Evolutionary conservation across 2,888 invertebrate genomes (phyloP).

Genomic region (Syrphus vitripennis): DNA sequence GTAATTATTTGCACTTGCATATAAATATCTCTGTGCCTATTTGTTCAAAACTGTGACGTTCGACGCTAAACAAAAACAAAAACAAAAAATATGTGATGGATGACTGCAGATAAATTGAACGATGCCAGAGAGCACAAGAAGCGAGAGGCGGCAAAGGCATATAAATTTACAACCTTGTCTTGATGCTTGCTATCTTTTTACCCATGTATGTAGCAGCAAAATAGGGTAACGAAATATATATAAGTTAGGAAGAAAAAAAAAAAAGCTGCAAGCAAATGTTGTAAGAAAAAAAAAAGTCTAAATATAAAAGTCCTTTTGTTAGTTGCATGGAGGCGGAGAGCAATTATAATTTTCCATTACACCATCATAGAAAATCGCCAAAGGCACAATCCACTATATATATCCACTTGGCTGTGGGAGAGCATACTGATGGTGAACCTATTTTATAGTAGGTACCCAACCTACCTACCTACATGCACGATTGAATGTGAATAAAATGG

Average conservation of each 20-base stretch:
- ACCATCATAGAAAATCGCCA: conserved; percentile 52
- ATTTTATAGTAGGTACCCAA: not conserved
- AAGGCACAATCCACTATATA: conserved; percentile 32
- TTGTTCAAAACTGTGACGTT: conserved; percentile 53
- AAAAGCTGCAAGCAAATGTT: conserved; percentile 34
- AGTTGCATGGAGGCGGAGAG: conserved; percentile 54
- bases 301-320: conserved; percentile 63
- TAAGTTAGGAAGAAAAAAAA: not conserved
- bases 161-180: conserved; percentile 40
- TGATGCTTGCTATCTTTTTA: not conserved
- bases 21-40: conserved; percentile 42
- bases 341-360: conserved; percentile 70
- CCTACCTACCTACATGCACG: not conserved
- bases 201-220: not conserved
- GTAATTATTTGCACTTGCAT: conserved; percentile 56
- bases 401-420: conserved; percentile 25
- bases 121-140: conserved; percentile 21
- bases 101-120: conserved; percentile 58
- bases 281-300: conserved; percentile 43
- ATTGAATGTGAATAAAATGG: conserved; percentile 20
- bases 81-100: conserved; percentile 48
- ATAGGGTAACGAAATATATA: not conserved
- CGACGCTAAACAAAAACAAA: not conserved
- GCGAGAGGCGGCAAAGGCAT: conserved; percentile 8
- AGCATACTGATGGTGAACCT: not conserved